A percentile compares a stretch with the other conserved stretches of the same genome.
phyloP scores from a whole-genome alignment of 2,797 vertebrate species.

The Xyrichtys novacula region DNA sequence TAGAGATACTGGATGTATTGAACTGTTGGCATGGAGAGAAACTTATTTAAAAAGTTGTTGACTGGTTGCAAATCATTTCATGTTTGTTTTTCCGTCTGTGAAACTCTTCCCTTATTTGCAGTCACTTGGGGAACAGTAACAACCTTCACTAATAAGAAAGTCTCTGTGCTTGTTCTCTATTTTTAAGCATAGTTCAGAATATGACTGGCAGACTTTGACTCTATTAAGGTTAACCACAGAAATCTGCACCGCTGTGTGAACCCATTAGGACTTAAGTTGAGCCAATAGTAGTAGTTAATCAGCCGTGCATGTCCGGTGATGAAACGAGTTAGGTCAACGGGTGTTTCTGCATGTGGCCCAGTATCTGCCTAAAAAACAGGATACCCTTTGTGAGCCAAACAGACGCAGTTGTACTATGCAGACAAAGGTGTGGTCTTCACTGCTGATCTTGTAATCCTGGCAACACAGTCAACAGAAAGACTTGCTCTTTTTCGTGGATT shows the following conservation, averaged over 20 bases:
- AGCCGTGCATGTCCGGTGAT: conserved; percentile 4
- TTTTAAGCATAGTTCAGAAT: background rate
- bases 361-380: conserved; percentile 62
- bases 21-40: too few species aligned
- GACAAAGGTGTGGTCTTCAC: conserved; percentile 78
- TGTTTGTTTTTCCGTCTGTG: too few species aligned
- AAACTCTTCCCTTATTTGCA: too few species aligned
- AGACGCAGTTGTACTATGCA: conserved; percentile 65
- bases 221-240: background rate
- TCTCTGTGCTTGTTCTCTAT: too few species aligned
- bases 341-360: conserved; percentile 54
- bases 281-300: background rate
- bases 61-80: too few species aligned
- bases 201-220: background rate
- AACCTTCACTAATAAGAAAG: too few species aligned
- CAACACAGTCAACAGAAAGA: conserved; percentile 75
- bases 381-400: conserved; percentile 63
- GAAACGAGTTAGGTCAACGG: conserved; percentile 45
- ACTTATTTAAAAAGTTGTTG: too few species aligned
- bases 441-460: conserved; percentile 72
- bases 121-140: too few species aligned
- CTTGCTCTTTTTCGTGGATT: conserved; percentile 52
- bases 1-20: too few species aligned
- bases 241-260: background rate
- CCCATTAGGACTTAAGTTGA: background rate